Percentiles rank a stretch among this genome's conserved stretches.
Conservation (phyloP, 2,888 invertebrate genomes). For the Hedya salicella region DNA sequence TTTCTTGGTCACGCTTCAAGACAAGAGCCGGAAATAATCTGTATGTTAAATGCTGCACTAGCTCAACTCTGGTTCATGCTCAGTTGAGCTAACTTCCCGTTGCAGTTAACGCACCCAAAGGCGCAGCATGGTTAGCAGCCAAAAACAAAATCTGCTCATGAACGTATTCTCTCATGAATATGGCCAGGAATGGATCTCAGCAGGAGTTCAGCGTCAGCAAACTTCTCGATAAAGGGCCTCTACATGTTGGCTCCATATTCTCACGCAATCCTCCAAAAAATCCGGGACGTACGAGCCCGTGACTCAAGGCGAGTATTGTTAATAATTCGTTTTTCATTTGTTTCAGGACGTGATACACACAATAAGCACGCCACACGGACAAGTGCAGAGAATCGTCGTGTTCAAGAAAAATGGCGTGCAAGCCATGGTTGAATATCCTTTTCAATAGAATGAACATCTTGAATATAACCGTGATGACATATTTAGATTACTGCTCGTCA, state of each 20-base stretch:
- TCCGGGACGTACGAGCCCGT: too few relatives aligned
- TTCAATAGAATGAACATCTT: constrained; percentile 67
- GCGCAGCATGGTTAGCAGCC: too few relatives aligned
- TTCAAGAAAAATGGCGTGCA: constrained; percentile 99
- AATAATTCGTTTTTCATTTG: constrained; percentile 56
- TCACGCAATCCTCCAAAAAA: too few relatives aligned
- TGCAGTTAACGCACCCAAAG: background rate
- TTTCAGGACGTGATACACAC: constrained; percentile 99
- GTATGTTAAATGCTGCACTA: background rate
- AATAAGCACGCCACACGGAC: constrained; percentile 97
- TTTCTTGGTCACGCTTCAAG: too few relatives aligned
- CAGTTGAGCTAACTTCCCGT: constrained; percentile 1
- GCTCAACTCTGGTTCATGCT: background rate
- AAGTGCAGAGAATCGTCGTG: constrained; percentile 98
- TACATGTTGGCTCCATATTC: too few relatives aligned
- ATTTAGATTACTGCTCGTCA: too few relatives aligned
- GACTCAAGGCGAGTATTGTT: too few relatives aligned
- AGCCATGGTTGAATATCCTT: constrained; percentile 99
- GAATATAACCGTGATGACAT: background rate
- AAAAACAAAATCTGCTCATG: too few relatives aligned
- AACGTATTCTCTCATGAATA: too few relatives aligned
- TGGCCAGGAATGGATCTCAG: too few relatives aligned
- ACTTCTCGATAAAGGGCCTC: too few relatives aligned
- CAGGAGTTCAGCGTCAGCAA: too few relatives aligned
- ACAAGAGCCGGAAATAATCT: background rate